phyloP scores from a whole-genome alignment of 92 coral and sea anemone genomes.

The Desmophyllum pertusum region DNA sequence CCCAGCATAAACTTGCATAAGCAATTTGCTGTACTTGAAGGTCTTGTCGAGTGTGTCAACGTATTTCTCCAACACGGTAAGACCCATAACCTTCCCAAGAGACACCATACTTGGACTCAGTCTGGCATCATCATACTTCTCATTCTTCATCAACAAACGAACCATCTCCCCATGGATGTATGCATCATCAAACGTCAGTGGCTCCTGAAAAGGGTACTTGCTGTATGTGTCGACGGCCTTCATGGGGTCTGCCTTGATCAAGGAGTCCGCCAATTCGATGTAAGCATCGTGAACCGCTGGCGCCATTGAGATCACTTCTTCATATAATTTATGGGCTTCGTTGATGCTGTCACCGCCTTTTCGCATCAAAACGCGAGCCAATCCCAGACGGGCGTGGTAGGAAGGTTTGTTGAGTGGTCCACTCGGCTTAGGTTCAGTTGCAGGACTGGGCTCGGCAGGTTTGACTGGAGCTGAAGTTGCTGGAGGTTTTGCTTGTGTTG shows the following conservation, averaged over 20 bases:
- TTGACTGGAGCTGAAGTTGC: slow-evolving; percentile 40
- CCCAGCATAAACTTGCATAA: slow-evolving; percentile 89
- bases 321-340: slow-evolving; percentile 77
- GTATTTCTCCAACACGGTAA: slow-evolving; percentile 91
- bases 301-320: slow-evolving; percentile 88
- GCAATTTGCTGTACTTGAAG: slow-evolving; percentile 91
- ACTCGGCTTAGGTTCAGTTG: slow-evolving; percentile 53
- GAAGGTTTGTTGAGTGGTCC: slow-evolving; percentile 94
- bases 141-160: slow-evolving; percentile 89
- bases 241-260: slow-evolving; percentile 89
- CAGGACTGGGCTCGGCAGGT: slow-evolving; percentile 52
- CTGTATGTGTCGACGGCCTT: slow-evolving; percentile 87
- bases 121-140: slow-evolving; percentile 84
- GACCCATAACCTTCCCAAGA: slow-evolving; percentile 93
- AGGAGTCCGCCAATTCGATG: slow-evolving; percentile 92
- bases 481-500: slow-evolving; percentile 40
- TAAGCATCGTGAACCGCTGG: slow-evolving; percentile 96
- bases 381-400: slow-evolving; percentile 89
- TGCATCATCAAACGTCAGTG: slow-evolving; percentile 90
- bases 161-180: slow-evolving; percentile 97
- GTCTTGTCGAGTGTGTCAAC: slow-evolving; percentile 96
- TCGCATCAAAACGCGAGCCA: slow-evolving; percentile 90
- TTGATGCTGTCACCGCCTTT: slow-evolving; percentile 67
- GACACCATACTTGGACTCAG: slow-evolving; percentile 90
- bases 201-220: slow-evolving; percentile 77